Evolutionary conservation across 1,140 invertebrate genomes (phyloP), one percentile per base, ranked within the genome.

Genomic region (Myzus persicae): DNA sequence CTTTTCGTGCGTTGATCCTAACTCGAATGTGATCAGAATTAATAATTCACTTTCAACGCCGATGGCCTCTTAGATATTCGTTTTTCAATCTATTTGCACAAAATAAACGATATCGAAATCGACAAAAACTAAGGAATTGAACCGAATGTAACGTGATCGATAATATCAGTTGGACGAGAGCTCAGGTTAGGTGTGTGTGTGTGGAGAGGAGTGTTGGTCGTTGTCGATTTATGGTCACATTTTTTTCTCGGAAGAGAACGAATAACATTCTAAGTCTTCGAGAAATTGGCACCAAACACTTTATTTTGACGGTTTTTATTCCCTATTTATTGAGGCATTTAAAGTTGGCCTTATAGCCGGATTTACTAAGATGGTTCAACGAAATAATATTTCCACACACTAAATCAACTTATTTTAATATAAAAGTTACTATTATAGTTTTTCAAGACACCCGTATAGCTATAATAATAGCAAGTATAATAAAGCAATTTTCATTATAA

Each of bases 271-370:
- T 44, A 14, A 85, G 24, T 42, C 22, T 85, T 22, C 31, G 6
- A 81, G 51, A 67, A 81, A 91, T 91, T 91, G 90, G 26, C 59
- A 81, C 40, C 90, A 44, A 91, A 44, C 26, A 76, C 11, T 87
- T 87, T 87, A 26, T 82, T 38, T 24, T 82, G 38, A 36, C 18
- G 9, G 26, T 14, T 59, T 54, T 59, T 59, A 59, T 59, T 26
- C 8, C 8, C 54, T 31, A 59, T 67, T 31, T 67, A 67, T 67
- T 67, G 26, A 67, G 31, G 59, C 59, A 67, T 67, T 67, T 67
- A 67, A 67, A 26, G 26, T 67, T 11, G 59, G 26, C 4, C 11
- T 67, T 67, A 67, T 67, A 31, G 26, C 31, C 11, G 8, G 9
- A 14, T 67, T 67, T 67, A 67, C 31, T 67, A 31, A n/a, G 59